These are phyloP conservation scores for Galerucella nymphaeae DNA, from an alignment of 2,888 invertebrate species.

Conservation along the genomic window DNA sequence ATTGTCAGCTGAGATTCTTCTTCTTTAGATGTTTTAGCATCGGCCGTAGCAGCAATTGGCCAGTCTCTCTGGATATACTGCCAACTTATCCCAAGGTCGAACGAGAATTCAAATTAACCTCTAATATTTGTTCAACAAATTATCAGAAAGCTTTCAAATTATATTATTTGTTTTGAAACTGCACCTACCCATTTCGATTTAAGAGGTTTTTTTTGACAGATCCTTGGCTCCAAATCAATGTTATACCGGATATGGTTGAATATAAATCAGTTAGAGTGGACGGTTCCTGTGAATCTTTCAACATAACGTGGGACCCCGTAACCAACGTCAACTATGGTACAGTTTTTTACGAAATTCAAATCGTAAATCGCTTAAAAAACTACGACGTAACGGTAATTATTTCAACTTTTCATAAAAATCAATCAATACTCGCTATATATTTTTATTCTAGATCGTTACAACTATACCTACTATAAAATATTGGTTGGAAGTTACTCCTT, in stretches of 20 bases:
- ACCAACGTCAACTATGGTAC: constrained; percentile 81
- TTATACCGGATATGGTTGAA: constrained; percentile 80
- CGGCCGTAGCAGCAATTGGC: too few species aligned
- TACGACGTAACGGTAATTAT: constrained; percentile 69
- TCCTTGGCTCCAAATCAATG: constrained; percentile 66
- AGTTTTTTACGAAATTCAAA: constrained; percentile 84
- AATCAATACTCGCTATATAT: too few species aligned
- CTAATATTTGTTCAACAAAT: too few species aligned
- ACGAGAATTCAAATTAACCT: too few species aligned
- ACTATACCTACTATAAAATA: constrained; percentile 69
- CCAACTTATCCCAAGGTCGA: too few species aligned
- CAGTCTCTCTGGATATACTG: too few species aligned
- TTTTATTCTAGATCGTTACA: constrained; percentile 62
- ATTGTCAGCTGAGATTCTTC: too few species aligned
- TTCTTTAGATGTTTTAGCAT: too few species aligned
- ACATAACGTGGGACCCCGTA: constrained; percentile 84
- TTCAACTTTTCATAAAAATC: too few species aligned
- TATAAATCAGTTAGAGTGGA: constrained; percentile 74
- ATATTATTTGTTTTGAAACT: too few species aligned
- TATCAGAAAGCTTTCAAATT: too few species aligned
- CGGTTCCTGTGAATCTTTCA: constrained; percentile 85
- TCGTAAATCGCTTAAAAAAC: constrained; percentile 69
- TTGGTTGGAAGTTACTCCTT: constrained; percentile 71
- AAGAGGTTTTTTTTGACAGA: constrained; percentile 21
- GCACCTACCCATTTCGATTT: neutral